phyloP scores from a whole-genome alignment of 2,797 vertebrate genomes.

The Hybognathus amarus region DNA sequence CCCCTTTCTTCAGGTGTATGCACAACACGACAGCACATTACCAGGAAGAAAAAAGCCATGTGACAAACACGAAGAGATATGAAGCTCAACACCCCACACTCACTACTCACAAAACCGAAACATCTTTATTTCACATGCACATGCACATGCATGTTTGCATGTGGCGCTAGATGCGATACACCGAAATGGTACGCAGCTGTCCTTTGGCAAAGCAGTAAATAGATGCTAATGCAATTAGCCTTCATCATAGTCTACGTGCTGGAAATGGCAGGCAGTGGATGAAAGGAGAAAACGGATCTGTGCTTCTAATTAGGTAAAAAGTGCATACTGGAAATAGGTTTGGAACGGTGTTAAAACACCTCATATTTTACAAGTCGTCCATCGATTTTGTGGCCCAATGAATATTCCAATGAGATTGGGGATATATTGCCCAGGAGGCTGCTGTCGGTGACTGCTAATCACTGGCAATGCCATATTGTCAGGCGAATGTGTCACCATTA shows the following conservation, averaged over 20 bases:
- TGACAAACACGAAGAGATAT: background rate
- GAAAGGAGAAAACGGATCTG: conserved; percentile 62
- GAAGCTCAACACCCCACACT: background rate
- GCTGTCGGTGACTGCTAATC: conserved; percentile 53
- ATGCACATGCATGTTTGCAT: background rate
- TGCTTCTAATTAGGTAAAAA: conserved; percentile 73
- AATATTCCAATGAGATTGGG: conserved; percentile 66
- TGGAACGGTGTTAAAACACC: conserved; percentile 65
- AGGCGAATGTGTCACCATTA: conserved; percentile 55
- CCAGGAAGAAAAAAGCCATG: conserved; percentile 3
- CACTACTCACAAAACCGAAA: background rate
- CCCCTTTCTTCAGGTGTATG: conserved; percentile 8
- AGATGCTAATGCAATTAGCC: conserved; percentile 80
- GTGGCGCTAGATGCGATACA: conserved; percentile 58
- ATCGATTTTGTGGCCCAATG: conserved; percentile 65
- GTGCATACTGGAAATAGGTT: conserved; percentile 67
- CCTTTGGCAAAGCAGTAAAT: conserved; percentile 71
- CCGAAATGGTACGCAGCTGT: conserved; percentile 69
- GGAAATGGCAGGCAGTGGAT: conserved; percentile 47
- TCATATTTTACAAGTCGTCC: conserved; percentile 65
- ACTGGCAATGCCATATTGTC: conserved; percentile 55
- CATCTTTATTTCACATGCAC: background rate
- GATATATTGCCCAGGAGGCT: conserved; percentile 55
- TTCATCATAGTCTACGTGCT: conserved; percentile 64
- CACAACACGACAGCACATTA: conserved; percentile 7